These are phyloP conservation scores for Odontamblyopus lacepedii DNA, from an alignment of 2,797 vertebrate species.

Conservation along the genomic window DNA sequence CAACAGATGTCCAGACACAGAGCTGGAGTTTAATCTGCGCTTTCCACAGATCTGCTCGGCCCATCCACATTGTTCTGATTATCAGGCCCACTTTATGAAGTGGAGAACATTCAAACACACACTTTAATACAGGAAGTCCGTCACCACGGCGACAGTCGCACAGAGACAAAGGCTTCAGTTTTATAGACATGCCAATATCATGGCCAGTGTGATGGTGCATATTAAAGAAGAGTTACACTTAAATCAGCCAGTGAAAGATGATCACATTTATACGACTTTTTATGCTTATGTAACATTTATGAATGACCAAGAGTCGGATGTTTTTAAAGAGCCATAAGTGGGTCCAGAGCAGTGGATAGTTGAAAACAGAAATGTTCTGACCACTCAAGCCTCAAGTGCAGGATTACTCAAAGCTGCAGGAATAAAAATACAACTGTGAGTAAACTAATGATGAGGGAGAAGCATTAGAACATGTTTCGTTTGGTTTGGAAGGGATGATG, in stretches of 20 bases:
- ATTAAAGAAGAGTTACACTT: not conserved
- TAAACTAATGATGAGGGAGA: no score
- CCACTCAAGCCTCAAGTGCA: no score
- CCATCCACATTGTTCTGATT: constrained; percentile 45
- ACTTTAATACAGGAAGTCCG: not conserved
- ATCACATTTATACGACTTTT: no score
- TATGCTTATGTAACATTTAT: no score
- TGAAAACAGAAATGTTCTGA: not conserved
- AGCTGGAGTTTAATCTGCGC: constrained; percentile 44
- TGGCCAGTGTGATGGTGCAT: not conserved
- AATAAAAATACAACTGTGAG: no score
- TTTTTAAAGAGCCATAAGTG: not conserved
- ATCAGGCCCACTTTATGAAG: constrained; percentile 17
- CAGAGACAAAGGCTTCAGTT: not conserved
- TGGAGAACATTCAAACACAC: constrained; percentile 4
- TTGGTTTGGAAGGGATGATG: no score
- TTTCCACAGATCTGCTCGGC: constrained; percentile 43
- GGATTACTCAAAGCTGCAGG: no score
- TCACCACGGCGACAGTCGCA: not conserved
- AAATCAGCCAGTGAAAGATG: not conserved
- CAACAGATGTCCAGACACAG: constrained; percentile 67
- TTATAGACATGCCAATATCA: not conserved
- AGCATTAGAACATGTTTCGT: no score
- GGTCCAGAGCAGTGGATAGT: not conserved
- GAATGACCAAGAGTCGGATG: no score